Base-by-base conservation (phyloP, 2,888 invertebrate species). In the Yponomeuta plumbellus region DNA sequence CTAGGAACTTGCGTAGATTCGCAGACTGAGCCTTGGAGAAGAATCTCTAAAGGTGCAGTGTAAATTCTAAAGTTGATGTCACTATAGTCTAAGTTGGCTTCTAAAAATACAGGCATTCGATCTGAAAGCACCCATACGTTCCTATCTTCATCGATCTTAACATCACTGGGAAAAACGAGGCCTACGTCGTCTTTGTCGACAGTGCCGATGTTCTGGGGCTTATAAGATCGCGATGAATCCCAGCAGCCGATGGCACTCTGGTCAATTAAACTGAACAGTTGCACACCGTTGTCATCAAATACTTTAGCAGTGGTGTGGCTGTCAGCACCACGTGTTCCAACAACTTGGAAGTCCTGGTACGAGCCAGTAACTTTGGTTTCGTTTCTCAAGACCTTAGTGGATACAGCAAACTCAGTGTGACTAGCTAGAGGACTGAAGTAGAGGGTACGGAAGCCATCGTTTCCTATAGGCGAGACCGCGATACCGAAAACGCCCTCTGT, bases 221-320 rank as follows among this genome's bases (percentile, higher is more conserved):
- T 88, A 72, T 94, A 94, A 0, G 94, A 94, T 68, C 93, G 85
- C 11, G 92, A 89, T 0, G 94, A 93, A 73, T 95, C 95, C 96
- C 97, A 97, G 78, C 97, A 97, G 1, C 96, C 97, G 8, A 97
- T 92, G 0, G 95, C 95, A 75, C 97, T 97, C 77, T 94, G 95
- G 79, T 96, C 96, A 68, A 97, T 93, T 71, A 97, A 88, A 81
- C 94, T 95, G 81, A 94, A 96, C 67, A 96, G 92, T 82, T 96
- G 94, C 1, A 97, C 82, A 2, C 96, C 97, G 67, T 93, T 92
- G 1, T 95, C 94, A 73, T 95, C 94, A 92, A 96, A 94, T 3
- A 96, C 93, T 71, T 94, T 94, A 0, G 96, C 84, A 0, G 96
- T 96, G 0, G 95, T 94, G 74, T 96, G 96, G 0, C 93, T 88